Percentiles rank a stretch among this genome's conserved stretches.
Conservation (phyloP, 53 echinoderm and acorn worm genomes). For the Antedon mediterranea region DNA sequence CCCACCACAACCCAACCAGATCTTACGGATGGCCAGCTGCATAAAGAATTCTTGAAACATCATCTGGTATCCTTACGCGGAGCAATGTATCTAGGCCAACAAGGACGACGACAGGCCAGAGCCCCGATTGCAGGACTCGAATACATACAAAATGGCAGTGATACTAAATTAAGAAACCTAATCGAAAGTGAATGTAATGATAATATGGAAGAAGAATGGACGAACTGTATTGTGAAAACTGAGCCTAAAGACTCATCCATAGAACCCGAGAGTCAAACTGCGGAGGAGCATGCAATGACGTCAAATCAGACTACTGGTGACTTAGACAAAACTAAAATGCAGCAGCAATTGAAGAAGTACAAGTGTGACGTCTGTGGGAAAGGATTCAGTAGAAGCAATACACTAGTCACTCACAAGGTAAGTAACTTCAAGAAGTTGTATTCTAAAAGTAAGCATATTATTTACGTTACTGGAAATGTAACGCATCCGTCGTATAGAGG, state of each 20-base stretch:
- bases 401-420: conserved; percentile 96
- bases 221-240: neutral
- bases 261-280: neutral
- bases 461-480: too few relatives aligned
- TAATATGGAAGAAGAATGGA: neutral
- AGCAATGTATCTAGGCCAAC: neutral
- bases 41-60: neutral
- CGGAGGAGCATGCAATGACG: neutral
- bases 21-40: neutral
- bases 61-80: neutral
- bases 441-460: too few relatives aligned
- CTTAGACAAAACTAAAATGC: too few relatives aligned
- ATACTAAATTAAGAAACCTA: neutral
- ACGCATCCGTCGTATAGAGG: too few relatives aligned
- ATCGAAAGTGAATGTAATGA: neutral
- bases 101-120: conserved; percentile 26
- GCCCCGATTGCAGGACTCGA: conserved; percentile 73
- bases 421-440: too few relatives aligned
- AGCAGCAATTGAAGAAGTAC: conserved; percentile 81
- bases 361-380: conserved; percentile 92
- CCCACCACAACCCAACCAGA: neutral
- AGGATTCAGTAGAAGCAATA: conserved; percentile 95
- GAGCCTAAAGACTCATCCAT: neutral
- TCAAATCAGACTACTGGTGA: conserved; percentile 11
- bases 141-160: conserved; percentile 42